Conservation (phyloP, 2,113 vertebrate species). For the Solenodon paradoxus region DNA sequence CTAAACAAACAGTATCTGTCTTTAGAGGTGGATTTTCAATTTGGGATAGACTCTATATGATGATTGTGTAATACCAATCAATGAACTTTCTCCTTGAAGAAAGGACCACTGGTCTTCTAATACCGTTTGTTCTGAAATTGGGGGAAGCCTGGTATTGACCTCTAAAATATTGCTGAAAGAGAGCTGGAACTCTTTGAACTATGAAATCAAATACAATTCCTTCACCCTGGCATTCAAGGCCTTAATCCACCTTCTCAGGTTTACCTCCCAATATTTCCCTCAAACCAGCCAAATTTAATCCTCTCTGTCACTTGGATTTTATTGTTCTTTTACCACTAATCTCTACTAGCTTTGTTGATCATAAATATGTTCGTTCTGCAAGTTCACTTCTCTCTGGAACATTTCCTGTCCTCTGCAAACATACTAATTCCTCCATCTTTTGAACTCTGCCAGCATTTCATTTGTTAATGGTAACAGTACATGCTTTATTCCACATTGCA, state of each 20-base stretch:
- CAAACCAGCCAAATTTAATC: neutral
- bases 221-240: slow-evolving; percentile 15
- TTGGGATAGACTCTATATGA: slow-evolving; percentile 13
- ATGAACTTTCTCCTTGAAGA: slow-evolving; percentile 69
- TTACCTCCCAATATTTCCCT: neutral
- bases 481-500: neutral
- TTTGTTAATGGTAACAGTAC: neutral
- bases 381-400: neutral
- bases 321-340: neutral
- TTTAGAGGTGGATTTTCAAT: slow-evolving; percentile 63
- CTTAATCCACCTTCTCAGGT: slow-evolving; percentile 17
- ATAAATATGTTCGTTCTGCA: slow-evolving; percentile 18
- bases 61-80: slow-evolving; percentile 50
- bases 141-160: slow-evolving; percentile 39
- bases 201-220: slow-evolving; percentile 48
- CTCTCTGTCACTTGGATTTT: neutral
- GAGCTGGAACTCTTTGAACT: neutral
- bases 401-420: neutral
- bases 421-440: neutral
- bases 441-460: neutral
- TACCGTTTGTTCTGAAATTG: slow-evolving; percentile 35
- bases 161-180: slow-evolving; percentile 54
- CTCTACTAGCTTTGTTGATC: neutral
- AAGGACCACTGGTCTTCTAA: slow-evolving; percentile 43
- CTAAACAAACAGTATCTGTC: slow-evolving; percentile 51